Evolutionary conservation across 2,113 vertebrate genomes (phyloP).

Genomic region (Grallaria varia): DNA sequence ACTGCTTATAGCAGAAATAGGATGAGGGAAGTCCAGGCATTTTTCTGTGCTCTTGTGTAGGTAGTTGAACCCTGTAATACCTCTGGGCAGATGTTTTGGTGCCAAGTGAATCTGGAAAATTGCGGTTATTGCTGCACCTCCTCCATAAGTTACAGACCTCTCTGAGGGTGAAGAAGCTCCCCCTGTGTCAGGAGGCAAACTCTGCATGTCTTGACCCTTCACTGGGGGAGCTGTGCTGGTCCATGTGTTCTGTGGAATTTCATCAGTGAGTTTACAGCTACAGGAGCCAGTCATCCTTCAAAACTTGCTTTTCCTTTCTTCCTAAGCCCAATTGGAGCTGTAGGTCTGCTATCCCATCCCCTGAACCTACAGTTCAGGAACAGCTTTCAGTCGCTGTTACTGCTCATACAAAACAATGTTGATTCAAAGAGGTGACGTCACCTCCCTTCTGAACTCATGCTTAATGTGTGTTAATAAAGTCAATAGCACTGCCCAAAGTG

Average conservation of each 20-base stretch:
- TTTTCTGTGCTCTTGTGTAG: not conserved
- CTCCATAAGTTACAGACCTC: not conserved
- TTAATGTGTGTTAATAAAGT: not conserved
- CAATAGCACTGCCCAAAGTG: not conserved
- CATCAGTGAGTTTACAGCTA: not conserved
- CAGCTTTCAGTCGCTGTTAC: not conserved
- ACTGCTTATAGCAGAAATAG: not conserved
- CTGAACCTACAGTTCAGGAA: not conserved
- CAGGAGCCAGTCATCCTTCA: not conserved
- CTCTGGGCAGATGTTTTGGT: not conserved
- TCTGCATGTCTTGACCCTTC: not conserved
- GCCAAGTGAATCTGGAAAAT: not conserved
- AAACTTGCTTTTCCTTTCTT: not conserved
- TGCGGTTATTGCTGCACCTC: not conserved
- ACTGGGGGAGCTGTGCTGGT: not conserved
- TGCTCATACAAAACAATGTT: not conserved
- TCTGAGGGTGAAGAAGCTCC: not conserved
- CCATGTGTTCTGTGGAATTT: not conserved
- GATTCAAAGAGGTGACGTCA: rapidly evolving
- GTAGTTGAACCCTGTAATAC: not conserved
- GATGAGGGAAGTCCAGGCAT: not conserved
- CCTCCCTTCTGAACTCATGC: not conserved
- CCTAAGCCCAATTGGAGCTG: not conserved
- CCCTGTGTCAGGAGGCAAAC: not conserved
- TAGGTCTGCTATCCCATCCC: not conserved